Conservation (phyloP, 2,888 invertebrate species). For the Dione vanillae region DNA sequence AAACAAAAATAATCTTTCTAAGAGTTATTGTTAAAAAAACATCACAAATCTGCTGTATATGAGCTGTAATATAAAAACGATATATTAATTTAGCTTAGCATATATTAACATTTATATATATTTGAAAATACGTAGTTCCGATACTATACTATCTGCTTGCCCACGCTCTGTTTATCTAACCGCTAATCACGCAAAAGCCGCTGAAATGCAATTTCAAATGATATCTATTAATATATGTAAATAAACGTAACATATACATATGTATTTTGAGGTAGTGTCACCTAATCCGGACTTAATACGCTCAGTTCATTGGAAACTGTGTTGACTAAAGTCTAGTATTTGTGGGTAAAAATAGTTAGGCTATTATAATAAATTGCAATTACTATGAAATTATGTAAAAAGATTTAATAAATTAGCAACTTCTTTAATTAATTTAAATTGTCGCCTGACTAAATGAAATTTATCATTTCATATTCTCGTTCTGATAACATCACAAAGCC, state of each 20-base stretch:
- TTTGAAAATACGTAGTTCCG: not conserved
- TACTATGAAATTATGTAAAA: too few species aligned
- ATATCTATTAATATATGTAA: constrained; percentile 5
- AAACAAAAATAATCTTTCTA: too few species aligned
- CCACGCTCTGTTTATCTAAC: constrained; percentile 16
- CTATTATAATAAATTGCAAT: too few species aligned
- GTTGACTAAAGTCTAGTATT: not conserved
- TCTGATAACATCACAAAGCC: too few species aligned
- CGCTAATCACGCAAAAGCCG: constrained; percentile 29
- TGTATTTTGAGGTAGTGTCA: constrained; percentile 2
- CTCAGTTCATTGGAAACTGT: not conserved
- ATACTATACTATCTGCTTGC: constrained; percentile 1
- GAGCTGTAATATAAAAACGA: too few species aligned
- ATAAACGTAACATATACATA: not conserved
- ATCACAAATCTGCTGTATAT: too few species aligned
- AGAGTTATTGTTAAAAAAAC: too few species aligned
- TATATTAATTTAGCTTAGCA: not conserved
- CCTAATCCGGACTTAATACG: not conserved
- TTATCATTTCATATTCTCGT: too few species aligned
- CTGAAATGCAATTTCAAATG: constrained; percentile 16
- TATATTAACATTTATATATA: not conserved
- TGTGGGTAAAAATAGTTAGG: too few species aligned
- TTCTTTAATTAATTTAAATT: too few species aligned
- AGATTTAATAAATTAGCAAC: too few species aligned
- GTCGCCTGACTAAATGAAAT: too few species aligned